These are phyloP conservation scores for Pristionchus maxplancki DNA, from an alignment of 2,888 invertebrate species.

Conservation along the genomic window DNA sequence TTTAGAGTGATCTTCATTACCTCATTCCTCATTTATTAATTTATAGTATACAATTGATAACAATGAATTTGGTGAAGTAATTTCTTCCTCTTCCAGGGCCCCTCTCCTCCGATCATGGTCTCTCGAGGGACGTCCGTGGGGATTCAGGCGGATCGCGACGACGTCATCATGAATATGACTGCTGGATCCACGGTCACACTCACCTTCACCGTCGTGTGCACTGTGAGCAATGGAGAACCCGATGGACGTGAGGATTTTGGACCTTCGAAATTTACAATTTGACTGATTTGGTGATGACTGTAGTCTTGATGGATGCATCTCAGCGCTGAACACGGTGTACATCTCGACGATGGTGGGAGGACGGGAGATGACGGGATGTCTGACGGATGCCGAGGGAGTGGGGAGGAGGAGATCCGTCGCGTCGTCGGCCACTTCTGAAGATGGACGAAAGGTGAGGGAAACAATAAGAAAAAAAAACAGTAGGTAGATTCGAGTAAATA, in stretches of 20 bases:
- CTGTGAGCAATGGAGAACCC: neutral
- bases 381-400: neutral
- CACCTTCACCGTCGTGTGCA: neutral
- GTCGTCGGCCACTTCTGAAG: neutral
- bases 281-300: too few species aligned
- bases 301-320: too few species aligned
- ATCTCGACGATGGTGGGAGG: constrained; percentile 9
- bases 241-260: neutral
- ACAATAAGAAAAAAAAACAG: too few species aligned
- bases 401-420: constrained; percentile 13
- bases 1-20: too few species aligned
- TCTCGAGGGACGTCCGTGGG: constrained; percentile 3
- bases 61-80: too few species aligned
- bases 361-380: neutral
- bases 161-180: neutral
- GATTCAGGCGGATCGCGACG: constrained; percentile 11
- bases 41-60: too few species aligned
- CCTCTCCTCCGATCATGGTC: neutral
- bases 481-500: too few species aligned
- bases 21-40: too few species aligned
- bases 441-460: neutral
- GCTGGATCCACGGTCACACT: constrained; percentile 35
- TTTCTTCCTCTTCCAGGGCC: too few species aligned
- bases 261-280: too few species aligned
- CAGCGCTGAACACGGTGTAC: constrained; percentile 33